Conservation (phyloP, 2,113 vertebrate species). For the Bubo bubo region DNA sequence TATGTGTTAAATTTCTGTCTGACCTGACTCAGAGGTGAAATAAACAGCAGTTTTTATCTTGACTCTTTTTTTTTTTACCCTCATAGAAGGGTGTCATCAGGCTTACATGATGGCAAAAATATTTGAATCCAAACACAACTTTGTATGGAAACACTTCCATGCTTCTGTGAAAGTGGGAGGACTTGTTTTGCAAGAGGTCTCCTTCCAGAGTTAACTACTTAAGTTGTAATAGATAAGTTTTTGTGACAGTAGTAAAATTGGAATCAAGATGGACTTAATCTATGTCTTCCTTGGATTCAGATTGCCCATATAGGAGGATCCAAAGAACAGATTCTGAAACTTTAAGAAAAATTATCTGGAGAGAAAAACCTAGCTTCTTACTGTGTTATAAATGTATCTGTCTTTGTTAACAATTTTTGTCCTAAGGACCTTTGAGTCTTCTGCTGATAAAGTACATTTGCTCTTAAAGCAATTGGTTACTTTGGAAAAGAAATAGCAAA, state of each 20-base stretch:
- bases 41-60: not conserved
- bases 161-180: not conserved
- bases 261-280: not conserved
- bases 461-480: not conserved
- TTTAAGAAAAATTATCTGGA: not conserved
- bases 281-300: not conserved
- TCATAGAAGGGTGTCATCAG: not conserved
- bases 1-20: not conserved
- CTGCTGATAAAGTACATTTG: not conserved
- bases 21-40: not conserved
- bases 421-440: not conserved
- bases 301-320: not conserved
- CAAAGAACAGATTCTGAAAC: not conserved
- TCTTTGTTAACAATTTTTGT: not conserved
- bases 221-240: not conserved
- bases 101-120: not conserved
- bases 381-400: not conserved
- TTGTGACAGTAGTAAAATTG: not conserved
- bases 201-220: not conserved
- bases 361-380: not conserved
- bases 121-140: not conserved
- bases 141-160: not conserved
- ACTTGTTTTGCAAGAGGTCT: not conserved
- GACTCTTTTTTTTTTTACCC: not conserved
- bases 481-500: not conserved